Percentiles rank a stretch among this genome's conserved stretches.
Evolutionary conservation across 2,113 vertebrate genomes (phyloP).

Genomic region (Balaenoptera acutorostrata): DNA sequence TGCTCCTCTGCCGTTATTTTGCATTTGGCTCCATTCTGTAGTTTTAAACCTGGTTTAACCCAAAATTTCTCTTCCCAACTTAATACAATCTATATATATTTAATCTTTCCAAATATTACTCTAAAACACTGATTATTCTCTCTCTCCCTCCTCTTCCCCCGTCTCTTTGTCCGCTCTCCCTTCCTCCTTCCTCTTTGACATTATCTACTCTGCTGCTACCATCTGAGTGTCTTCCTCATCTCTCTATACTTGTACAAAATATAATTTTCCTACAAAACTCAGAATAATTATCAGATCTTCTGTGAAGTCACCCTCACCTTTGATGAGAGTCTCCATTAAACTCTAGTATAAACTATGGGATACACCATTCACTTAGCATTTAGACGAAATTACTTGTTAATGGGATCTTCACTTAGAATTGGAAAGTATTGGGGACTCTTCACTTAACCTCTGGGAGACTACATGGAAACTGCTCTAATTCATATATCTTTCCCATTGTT

Average conservation of each 20-base stretch:
- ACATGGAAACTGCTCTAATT: background rate
- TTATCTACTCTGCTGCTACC: background rate
- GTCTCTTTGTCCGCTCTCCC: background rate
- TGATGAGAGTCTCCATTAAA: background rate
- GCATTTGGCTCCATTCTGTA: background rate
- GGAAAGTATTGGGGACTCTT: background rate
- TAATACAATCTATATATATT: background rate
- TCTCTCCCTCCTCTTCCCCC: background rate
- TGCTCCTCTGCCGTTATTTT: background rate
- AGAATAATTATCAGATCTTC: background rate
- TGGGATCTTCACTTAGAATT: background rate
- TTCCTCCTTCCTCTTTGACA: background rate
- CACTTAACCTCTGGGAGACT: background rate
- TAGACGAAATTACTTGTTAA: background rate
- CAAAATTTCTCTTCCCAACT: background rate
- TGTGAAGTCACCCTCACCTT: background rate
- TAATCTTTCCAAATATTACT: background rate
- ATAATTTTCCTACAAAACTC: background rate
- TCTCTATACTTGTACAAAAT: background rate
- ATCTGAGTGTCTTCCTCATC: background rate
- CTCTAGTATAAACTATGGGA: background rate
- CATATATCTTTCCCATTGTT: background rate
- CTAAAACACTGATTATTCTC: background rate
- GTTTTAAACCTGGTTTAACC: background rate
- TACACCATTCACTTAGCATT: background rate